Percentiles rank a stretch among this genome's conserved stretches.
These are phyloP conservation scores for Garra rufa DNA, from an alignment of 2,113 vertebrate genomes.

Conservation along the genomic window DNA sequence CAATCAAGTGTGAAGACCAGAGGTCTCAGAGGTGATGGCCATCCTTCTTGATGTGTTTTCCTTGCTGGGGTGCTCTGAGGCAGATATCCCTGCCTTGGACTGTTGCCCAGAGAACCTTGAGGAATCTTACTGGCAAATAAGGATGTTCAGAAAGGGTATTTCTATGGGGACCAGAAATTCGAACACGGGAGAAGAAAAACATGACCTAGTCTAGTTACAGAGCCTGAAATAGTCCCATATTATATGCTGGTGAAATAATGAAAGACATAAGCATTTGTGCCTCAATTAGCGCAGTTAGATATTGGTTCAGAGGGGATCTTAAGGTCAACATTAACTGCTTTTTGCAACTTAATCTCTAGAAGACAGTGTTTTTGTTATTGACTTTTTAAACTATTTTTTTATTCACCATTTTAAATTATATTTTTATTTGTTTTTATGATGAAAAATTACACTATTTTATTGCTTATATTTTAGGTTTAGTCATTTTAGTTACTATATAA, in stretches of 20 bases:
- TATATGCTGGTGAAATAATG: slow-evolving; percentile 38
- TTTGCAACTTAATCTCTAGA: not conserved
- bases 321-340: not conserved
- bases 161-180: slow-evolving; percentile 55
- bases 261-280: slow-evolving; percentile 27
- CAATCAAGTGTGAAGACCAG: not conserved
- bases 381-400: not conserved
- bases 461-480: not conserved
- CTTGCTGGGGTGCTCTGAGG: slow-evolving; percentile 35
- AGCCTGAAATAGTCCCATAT: slow-evolving; percentile 54
- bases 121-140: slow-evolving; percentile 41
- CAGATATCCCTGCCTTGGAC: slow-evolving; percentile 40
- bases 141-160: slow-evolving; percentile 51
- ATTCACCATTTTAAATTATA: not conserved
- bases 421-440: not conserved
- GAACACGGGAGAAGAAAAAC: slow-evolving; percentile 54
- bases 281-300: slow-evolving; percentile 43
- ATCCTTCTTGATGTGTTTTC: not conserved
- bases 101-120: slow-evolving; percentile 47
- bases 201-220: slow-evolving; percentile 63
- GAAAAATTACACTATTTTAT: not conserved
- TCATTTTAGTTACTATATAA: not conserved
- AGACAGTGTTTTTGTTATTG: not conserved
- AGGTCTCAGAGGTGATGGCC: not conserved
- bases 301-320: not conserved